These are phyloP conservation scores for Agriotes lineatus DNA, from an alignment of 2,888 invertebrate genomes.

Conservation along the genomic window DNA sequence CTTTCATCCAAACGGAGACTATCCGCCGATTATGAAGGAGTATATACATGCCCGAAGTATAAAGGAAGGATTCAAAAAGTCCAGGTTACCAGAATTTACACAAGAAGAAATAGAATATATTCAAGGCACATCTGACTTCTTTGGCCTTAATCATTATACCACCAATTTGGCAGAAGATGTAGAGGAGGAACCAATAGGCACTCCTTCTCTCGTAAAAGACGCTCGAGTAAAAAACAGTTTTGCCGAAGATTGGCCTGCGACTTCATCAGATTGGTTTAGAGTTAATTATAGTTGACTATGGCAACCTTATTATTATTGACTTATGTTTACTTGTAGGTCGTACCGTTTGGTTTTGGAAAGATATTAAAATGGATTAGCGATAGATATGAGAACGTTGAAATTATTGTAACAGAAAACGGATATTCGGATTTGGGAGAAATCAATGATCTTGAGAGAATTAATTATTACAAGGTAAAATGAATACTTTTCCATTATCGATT, in stretches of 20 bases:
- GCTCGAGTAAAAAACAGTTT: neutral
- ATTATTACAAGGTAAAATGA: slow-evolving; percentile 55
- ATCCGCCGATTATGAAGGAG: slow-evolving; percentile 46
- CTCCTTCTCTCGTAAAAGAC: slow-evolving; percentile 22
- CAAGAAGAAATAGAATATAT: slow-evolving; percentile 64
- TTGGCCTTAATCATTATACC: slow-evolving; percentile 69
- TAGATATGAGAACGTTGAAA: slow-evolving; percentile 66
- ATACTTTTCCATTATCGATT: no score
- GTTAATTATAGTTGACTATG: no score
- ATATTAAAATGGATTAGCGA: slow-evolving; percentile 66
- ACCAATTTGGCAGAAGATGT: slow-evolving; percentile 24
- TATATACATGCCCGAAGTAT: slow-evolving; percentile 44
- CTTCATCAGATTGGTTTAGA: neutral
- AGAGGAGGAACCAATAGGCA: neutral
- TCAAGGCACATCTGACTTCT: slow-evolving; percentile 66
- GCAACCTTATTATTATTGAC: no score
- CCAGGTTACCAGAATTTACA: slow-evolving; percentile 69
- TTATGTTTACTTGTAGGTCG: slow-evolving; percentile 51
- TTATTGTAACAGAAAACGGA: slow-evolving; percentile 72
- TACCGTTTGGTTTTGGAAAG: slow-evolving; percentile 72
- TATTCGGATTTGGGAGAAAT: slow-evolving; percentile 67
- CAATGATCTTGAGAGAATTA: slow-evolving; percentile 66
- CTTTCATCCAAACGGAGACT: slow-evolving; percentile 45
- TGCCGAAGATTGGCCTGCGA: slow-evolving; percentile 5
- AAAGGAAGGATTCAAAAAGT: slow-evolving; percentile 44